Percentiles rank a stretch among this genome's conserved stretches.
These are phyloP conservation scores for Cebidichthys violaceus DNA, from an alignment of 2,113 vertebrate species.

Conservation along the genomic window DNA sequence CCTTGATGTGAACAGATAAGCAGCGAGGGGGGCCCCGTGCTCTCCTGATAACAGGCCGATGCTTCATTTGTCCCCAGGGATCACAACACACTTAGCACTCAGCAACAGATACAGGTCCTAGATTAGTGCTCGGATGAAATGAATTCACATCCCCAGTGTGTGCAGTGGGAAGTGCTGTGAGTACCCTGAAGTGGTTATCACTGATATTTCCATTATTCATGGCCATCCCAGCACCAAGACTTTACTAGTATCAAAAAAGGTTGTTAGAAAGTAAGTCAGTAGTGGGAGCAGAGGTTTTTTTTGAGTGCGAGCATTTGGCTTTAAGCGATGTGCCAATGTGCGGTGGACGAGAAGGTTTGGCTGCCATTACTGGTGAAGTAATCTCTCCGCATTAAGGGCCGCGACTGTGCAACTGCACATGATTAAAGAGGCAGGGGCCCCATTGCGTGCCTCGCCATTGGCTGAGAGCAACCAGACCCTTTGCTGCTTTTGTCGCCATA, in stretches of 20 bases:
- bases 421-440: constrained; percentile 79
- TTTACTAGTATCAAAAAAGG: constrained; percentile 46
- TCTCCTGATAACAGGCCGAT: constrained; percentile 72
- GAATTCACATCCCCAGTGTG: constrained; percentile 50
- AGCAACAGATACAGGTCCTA: constrained; percentile 70
- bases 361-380: constrained; percentile 83
- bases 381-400: constrained; percentile 79
- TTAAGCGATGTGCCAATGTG: constrained; percentile 61
- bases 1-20: constrained; percentile 76
- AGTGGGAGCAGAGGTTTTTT: constrained; percentile 29
- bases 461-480: constrained; percentile 68
- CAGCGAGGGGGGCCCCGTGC: constrained; percentile 42
- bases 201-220: constrained; percentile 73
- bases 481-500: constrained; percentile 57
- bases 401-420: constrained; percentile 78
- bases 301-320: constrained; percentile 49
- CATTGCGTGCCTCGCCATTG: constrained; percentile 64
- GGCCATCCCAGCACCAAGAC: constrained; percentile 31
- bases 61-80: constrained; percentile 76
- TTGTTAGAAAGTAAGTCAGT: constrained; percentile 63
- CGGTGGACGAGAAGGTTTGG: constrained; percentile 68
- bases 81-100: constrained; percentile 62
- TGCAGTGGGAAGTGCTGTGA: constrained; percentile 47
- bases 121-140: constrained; percentile 64
- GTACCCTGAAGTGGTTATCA: constrained; percentile 63